phyloP scores from a whole-genome alignment of 2,888 invertebrate genomes.

The Teleogryllus oceanicus region DNA sequence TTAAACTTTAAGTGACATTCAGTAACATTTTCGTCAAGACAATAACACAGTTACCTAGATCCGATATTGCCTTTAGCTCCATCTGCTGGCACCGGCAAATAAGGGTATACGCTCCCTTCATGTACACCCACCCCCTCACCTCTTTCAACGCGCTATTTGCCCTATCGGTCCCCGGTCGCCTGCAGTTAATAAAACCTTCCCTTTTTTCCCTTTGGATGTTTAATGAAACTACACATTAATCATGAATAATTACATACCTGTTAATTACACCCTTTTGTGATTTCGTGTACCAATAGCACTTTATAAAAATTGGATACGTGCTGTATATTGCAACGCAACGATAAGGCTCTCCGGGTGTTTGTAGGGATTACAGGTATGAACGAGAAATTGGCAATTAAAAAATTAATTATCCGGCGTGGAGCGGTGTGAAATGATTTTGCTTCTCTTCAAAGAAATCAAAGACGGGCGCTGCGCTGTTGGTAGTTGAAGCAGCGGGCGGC shows the following conservation, averaged over 20 bases:
- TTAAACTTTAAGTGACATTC: too few species aligned
- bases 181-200: neutral
- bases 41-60: too few species aligned
- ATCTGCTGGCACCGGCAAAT: too few species aligned
- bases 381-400: constrained; percentile 2
- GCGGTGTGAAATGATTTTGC: neutral
- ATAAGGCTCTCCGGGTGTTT: constrained; percentile 18
- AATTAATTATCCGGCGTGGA: constrained; percentile 6
- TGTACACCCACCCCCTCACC: neutral
- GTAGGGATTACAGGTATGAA: constrained; percentile 18
- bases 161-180: neutral
- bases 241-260: constrained; percentile 18
- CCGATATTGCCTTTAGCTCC: too few species aligned
- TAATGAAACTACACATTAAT: constrained; percentile 18
- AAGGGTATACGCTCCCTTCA: too few species aligned
- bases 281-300: constrained; percentile 11
- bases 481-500: neutral
- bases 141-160: neutral
- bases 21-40: too few species aligned
- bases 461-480: constrained; percentile 6
- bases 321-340: constrained; percentile 18
- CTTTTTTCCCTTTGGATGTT: constrained; percentile 1
- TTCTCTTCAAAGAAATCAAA: neutral
- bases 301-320: constrained; percentile 18
- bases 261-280: constrained; percentile 18